phyloP scores from a whole-genome alignment of 2,113 vertebrate genomes.

The Australoheros scitulus region DNA sequence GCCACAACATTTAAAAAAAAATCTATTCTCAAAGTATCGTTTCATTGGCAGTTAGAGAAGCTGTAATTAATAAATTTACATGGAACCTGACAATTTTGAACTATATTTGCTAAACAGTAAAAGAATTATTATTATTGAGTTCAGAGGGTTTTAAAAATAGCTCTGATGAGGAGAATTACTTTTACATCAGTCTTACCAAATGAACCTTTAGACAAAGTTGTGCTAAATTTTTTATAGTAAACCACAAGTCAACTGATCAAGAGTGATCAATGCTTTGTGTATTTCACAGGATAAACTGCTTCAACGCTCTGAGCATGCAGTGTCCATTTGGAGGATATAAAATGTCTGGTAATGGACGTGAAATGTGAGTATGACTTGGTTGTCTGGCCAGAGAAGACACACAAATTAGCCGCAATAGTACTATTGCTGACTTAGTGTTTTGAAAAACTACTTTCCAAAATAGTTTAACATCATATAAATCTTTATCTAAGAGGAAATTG shows the following conservation, averaged over 20 bases:
- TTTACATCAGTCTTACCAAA: constrained; percentile 29
- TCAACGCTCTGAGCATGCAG: constrained; percentile 97
- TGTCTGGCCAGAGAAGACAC: constrained; percentile 35
- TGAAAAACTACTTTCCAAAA: constrained; percentile 45
- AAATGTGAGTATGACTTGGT: constrained; percentile 90
- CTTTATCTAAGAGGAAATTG: constrained; percentile 46
- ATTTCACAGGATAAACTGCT: constrained; percentile 95
- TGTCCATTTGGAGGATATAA: constrained; percentile 99
- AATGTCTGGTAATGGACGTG: constrained; percentile 99
- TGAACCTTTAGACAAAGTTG: constrained; percentile 15
- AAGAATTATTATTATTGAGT: constrained; percentile 26
- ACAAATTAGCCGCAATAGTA: constrained; percentile 45
- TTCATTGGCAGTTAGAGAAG: background rate
- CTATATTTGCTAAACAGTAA: constrained; percentile 42
- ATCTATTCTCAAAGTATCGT: background rate
- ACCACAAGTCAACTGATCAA: constrained; percentile 17
- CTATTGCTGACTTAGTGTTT: constrained; percentile 55
- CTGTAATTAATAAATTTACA: constrained; percentile 4
- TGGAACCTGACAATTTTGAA: constrained; percentile 23
- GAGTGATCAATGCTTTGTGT: constrained; percentile 73
- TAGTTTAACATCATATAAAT: constrained; percentile 42
- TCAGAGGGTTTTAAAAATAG: constrained; percentile 29
- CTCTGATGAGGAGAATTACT: constrained; percentile 4
- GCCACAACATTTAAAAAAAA: too few relatives aligned
- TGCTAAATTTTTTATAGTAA: constrained; percentile 33